These are phyloP conservation scores for Holocentrus rufus DNA, from an alignment of 2,797 vertebrate species.

Conservation along the genomic window DNA sequence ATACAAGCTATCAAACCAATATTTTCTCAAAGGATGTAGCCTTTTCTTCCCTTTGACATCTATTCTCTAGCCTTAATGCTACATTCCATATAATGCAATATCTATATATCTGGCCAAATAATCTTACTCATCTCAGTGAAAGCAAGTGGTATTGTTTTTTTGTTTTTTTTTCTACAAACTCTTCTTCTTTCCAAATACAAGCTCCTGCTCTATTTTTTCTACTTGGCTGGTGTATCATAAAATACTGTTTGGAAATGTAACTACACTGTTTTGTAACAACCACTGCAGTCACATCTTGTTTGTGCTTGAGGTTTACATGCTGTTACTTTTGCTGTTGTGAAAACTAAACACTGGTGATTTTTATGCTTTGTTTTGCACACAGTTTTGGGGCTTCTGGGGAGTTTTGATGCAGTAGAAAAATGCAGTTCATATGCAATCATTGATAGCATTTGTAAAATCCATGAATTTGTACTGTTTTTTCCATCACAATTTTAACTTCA, in stretches of 20 bases:
- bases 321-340: constrained; percentile 19
- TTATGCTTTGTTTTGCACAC: constrained; percentile 64
- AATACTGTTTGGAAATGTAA: constrained; percentile 1
- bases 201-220: constrained; percentile 65
- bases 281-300: constrained; percentile 22
- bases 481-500: constrained; percentile 30
- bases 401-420: constrained; percentile 23
- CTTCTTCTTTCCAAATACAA: constrained; percentile 40
- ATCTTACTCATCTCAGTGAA: constrained; percentile 27
- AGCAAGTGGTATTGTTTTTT: constrained; percentile 50
- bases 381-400: constrained; percentile 30
- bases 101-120: constrained; percentile 65
- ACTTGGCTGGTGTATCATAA: constrained; percentile 35
- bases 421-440: constrained; percentile 16
- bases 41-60: constrained; percentile 12
- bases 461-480: constrained; percentile 24
- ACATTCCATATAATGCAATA: constrained; percentile 28
- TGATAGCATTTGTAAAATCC: constrained; percentile 16
- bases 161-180: constrained; percentile 24
- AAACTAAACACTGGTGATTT: constrained; percentile 24
- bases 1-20: neutral
- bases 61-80: constrained; percentile 46
- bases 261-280: constrained; percentile 14
- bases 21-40: constrained; percentile 23
- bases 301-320: constrained; percentile 29